phyloP scores from a whole-genome alignment of 2,113 vertebrate species.

The Chrysochloris asiatica region DNA sequence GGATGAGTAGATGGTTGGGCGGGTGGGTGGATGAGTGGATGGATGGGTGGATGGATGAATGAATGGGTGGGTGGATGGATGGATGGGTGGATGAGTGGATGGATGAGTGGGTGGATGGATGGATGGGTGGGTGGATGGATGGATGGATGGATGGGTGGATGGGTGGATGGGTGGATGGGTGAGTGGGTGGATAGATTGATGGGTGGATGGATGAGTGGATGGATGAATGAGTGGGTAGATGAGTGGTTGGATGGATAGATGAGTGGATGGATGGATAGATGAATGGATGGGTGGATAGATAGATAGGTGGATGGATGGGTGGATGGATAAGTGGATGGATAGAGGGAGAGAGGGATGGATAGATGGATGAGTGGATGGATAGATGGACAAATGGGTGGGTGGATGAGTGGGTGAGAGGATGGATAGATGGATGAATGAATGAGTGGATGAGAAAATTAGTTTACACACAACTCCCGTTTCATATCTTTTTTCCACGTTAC shows the following conservation, averaged over 20 bases:
- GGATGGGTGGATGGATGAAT: neutral
- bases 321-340: neutral
- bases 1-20: no score
- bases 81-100: neutral
- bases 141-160: neutral
- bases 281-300: rapidly evolving
- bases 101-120: neutral
- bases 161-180: neutral
- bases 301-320: neutral
- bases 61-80: neutral
- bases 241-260: neutral
- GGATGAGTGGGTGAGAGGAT: no score
- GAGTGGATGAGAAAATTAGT: neutral
- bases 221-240: neutral
- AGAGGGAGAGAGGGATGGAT: no score
- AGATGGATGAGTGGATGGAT: no score
- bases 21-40: no score
- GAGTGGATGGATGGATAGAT: neutral
- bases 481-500: neutral
- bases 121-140: neutral
- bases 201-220: neutral
- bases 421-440: neutral
- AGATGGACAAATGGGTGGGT: no score
- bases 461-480: neutral
- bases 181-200: no score